Percentiles rank a stretch among this genome's conserved stretches.
Evolutionary conservation across 2,888 invertebrate genomes (phyloP).

Genomic region (Agrypnus murinus): DNA sequence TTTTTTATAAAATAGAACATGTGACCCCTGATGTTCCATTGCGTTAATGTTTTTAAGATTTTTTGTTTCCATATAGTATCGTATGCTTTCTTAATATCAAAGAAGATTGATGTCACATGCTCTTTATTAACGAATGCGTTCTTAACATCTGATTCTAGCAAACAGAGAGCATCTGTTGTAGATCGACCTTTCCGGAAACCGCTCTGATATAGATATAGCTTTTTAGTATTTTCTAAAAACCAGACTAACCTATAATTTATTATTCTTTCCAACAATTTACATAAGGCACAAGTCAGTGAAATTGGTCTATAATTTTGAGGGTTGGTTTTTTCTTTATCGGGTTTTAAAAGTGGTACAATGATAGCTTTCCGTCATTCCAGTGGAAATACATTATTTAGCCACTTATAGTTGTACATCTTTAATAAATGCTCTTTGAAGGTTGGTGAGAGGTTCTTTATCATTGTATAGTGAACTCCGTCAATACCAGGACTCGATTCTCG

Average conservation of each 20-base stretch:
- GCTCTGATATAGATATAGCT: slow-evolving; percentile 18
- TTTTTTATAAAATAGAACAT: slow-evolving; percentile 3
- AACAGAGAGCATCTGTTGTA: slow-evolving; percentile 31
- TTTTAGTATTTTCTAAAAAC: neutral
- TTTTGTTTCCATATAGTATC: slow-evolving; percentile 30
- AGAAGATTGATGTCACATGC: slow-evolving; percentile 33
- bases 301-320: slow-evolving; percentile 7
- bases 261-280: slow-evolving; percentile 19
- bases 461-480: neutral
- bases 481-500: neutral
- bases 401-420: slow-evolving; percentile 1
- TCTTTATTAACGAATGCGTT: slow-evolving; percentile 30
- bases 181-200: slow-evolving; percentile 30
- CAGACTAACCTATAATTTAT: slow-evolving; percentile 7
- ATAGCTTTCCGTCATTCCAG: neutral
- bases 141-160: slow-evolving; percentile 36
- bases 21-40: slow-evolving; percentile 1
- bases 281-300: neutral
- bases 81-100: slow-evolving; percentile 46
- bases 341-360: slow-evolving; percentile 9
- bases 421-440: neutral
- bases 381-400: slow-evolving; percentile 4
- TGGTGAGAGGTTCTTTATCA: neutral
- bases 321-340: neutral
- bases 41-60: neutral